Evolutionary conservation across 2,113 vertebrate genomes (phyloP).

Genomic region (Caracal caracal): DNA sequence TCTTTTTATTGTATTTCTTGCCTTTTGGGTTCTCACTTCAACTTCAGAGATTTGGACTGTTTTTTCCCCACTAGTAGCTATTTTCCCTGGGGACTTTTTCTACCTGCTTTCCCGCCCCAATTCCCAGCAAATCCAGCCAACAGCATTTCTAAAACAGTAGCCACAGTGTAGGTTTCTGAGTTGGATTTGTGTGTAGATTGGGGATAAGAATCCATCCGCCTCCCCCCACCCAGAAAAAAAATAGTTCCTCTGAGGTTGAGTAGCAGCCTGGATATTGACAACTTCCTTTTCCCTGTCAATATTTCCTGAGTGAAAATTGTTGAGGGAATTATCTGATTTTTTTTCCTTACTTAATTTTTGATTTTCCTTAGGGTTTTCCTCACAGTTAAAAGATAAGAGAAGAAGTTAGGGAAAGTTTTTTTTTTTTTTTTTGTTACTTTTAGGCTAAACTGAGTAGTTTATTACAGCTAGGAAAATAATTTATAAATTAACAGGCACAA

Average conservation of each 20-base stretch:
- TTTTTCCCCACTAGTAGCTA: too few relatives aligned
- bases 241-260: neutral
- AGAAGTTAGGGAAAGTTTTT: neutral
- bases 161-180: neutral
- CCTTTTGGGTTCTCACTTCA: slow-evolving; percentile 2
- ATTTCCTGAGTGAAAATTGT: slow-evolving; percentile 19
- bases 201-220: neutral
- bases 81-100: neutral
- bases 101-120: neutral
- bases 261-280: neutral
- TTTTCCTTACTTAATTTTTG: neutral
- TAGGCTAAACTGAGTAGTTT: neutral
- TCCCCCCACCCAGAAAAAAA: neutral
- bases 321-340: neutral
- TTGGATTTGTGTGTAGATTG: neutral
- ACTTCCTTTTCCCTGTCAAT: neutral
- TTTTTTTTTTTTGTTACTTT: neutral
- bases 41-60: neutral
- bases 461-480: neutral
- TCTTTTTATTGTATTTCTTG: neutral
- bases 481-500: neutral
- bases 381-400: neutral
- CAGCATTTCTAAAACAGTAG: neutral
- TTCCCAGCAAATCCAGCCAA: neutral
- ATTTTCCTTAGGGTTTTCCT: neutral